Evolutionary conservation across 1,140 invertebrate genomes (phyloP).

Genomic region (Calycopis cecrops): DNA sequence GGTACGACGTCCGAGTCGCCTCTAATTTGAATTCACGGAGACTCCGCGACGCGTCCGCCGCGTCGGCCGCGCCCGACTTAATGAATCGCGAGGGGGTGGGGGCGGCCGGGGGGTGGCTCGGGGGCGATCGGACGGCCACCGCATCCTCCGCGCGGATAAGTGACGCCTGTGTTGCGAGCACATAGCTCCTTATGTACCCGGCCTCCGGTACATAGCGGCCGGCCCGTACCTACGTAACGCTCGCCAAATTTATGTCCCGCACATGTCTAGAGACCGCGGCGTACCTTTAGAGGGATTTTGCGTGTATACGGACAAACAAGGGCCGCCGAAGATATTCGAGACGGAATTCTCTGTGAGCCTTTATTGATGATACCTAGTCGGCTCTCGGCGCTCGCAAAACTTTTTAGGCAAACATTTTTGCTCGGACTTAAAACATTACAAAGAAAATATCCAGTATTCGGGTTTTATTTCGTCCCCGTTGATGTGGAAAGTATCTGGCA

Average conservation of each 20-base stretch:
- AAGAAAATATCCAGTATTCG: neutral
- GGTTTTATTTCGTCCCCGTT: neutral
- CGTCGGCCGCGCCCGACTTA: slow-evolving; percentile 72
- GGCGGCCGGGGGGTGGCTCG: slow-evolving; percentile 28
- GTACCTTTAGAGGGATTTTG: slow-evolving; percentile 72
- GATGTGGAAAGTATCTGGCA: too few species aligned
- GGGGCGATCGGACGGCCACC: slow-evolving; percentile 64
- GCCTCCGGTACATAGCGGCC: slow-evolving; percentile 52
- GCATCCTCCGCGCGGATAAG: slow-evolving; percentile 73
- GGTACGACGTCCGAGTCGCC: slow-evolving; percentile 68
- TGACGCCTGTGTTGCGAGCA: slow-evolving; percentile 71
- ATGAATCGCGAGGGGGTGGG: slow-evolving; percentile 65
- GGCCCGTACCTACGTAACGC: slow-evolving; percentile 66
- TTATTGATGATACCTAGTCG: slow-evolving; percentile 56
- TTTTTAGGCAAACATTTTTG: slow-evolving; percentile 21
- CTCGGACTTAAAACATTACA: neutral
- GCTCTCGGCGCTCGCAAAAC: slow-evolving; percentile 22
- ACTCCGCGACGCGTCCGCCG: slow-evolving; percentile 70
- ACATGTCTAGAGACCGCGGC: slow-evolving; percentile 72
- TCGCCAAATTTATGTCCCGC: slow-evolving; percentile 74
- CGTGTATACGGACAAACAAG: slow-evolving; percentile 68
- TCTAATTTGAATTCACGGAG: slow-evolving; percentile 73
- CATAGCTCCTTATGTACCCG: slow-evolving; percentile 60
- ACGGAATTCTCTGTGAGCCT: slow-evolving; percentile 63
- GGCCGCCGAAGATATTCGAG: slow-evolving; percentile 64